Evolutionary conservation across 2,797 vertebrate genomes (phyloP).

Genomic region (Heteromormyrus szaboi): DNA sequence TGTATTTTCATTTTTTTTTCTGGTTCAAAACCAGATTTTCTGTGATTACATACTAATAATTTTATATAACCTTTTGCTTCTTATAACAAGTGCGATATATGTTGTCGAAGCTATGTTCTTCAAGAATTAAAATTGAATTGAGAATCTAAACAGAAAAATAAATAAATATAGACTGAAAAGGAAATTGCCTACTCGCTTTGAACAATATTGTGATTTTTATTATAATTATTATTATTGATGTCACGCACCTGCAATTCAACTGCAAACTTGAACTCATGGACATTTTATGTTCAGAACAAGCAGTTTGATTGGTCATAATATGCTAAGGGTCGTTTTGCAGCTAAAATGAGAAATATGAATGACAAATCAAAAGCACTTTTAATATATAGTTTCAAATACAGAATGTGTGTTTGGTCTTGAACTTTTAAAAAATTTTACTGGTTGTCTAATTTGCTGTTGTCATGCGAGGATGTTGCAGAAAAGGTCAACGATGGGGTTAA

Average conservation of each 20-base stretch:
- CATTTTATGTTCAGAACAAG: slow-evolving; percentile 67
- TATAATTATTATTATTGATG: slow-evolving; percentile 34
- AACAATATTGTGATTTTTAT: slow-evolving; percentile 55
- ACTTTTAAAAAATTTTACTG: slow-evolving; percentile 45
- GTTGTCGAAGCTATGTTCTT: slow-evolving; percentile 99
- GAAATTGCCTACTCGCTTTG: slow-evolving; percentile 81
- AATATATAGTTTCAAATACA: slow-evolving; percentile 79
- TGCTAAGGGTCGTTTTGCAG: slow-evolving; percentile 62
- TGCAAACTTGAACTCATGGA: slow-evolving; percentile 68
- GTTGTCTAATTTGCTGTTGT: slow-evolving; percentile 25
- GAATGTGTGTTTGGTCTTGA: slow-evolving; percentile 74
- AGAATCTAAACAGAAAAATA: slow-evolving; percentile 95
- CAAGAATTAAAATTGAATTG: slow-evolving; percentile 99
- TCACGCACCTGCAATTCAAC: slow-evolving; percentile 69
- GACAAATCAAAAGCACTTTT: slow-evolving; percentile 78
- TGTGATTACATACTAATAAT: slow-evolving; percentile 99
- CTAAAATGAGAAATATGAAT: slow-evolving; percentile 63
- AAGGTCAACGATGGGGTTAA: neutral
- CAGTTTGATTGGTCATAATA: slow-evolving; percentile 50
- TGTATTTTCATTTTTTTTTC: slow-evolving; percentile 89
- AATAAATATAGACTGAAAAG: slow-evolving; percentile 91
- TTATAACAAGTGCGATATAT: slow-evolving; percentile 99
- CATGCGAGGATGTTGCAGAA: neutral
- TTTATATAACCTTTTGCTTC: slow-evolving; percentile 99
- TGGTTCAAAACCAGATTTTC: slow-evolving; percentile 99